These are phyloP conservation scores for Chaetodon trifascialis DNA, from an alignment of 2,113 vertebrate species.

Conservation along the genomic window DNA sequence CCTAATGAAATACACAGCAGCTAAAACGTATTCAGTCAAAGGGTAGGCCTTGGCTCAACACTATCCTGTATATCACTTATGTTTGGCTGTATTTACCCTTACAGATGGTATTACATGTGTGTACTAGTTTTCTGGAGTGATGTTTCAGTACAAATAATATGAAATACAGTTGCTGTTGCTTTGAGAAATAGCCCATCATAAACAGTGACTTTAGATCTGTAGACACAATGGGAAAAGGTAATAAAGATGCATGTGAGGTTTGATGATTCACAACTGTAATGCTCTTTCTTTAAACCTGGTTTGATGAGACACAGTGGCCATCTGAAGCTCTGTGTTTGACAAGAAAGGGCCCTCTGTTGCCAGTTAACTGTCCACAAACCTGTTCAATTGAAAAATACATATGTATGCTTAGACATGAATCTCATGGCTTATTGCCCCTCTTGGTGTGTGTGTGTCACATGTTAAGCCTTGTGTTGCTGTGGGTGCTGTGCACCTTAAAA, in stretches of 20 bases:
- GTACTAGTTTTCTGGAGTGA: background rate
- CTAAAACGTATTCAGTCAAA: constrained; percentile 44
- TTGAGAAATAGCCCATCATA: constrained; percentile 9
- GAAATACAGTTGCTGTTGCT: background rate
- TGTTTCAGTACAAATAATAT: background rate
- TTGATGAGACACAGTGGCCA: background rate
- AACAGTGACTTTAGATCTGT: constrained; percentile 29
- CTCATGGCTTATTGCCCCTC: constrained; percentile 32
- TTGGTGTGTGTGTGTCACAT: constrained; percentile 62
- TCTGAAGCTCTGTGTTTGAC: constrained; percentile 16
- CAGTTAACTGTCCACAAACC: background rate
- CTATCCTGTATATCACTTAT: background rate
- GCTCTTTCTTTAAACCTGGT: background rate
- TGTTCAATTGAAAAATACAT: constrained; percentile 9
- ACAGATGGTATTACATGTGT: background rate
- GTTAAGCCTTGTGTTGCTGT: constrained; percentile 64
- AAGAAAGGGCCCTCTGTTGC: constrained; percentile 4
- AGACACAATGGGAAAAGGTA: constrained; percentile 55
- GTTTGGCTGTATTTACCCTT: background rate
- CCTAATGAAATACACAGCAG: constrained; percentile 64
- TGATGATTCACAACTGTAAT: constrained; percentile 7
- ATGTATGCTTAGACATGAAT: constrained; percentile 25
- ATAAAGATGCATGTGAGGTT: constrained; percentile 6
- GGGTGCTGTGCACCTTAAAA: constrained; percentile 70
- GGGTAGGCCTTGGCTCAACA: constrained; percentile 28